These are phyloP conservation scores for Natrix natrix DNA, from an alignment of 2,797 vertebrate genomes.

Conservation along the genomic window DNA sequence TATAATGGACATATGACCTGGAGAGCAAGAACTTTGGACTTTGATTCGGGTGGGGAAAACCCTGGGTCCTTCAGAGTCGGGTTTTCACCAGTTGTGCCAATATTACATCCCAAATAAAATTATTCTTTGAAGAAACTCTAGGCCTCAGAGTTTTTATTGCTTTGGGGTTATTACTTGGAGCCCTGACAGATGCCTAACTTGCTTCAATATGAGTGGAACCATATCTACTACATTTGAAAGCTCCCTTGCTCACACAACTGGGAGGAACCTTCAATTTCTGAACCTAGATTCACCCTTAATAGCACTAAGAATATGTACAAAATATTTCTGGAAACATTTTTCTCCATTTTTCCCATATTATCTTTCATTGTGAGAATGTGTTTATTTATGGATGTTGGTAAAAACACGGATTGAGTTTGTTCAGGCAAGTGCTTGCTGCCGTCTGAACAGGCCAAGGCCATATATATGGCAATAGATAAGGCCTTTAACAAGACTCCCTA, in stretches of 20 bases:
- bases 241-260: neutral
- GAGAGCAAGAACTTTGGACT: too few relatives aligned
- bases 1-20: too few relatives aligned
- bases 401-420: neutral
- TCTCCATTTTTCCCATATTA: neutral
- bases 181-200: neutral
- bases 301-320: neutral
- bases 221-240: neutral
- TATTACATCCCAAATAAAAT: too few relatives aligned
- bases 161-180: too few relatives aligned
- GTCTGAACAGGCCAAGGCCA: constrained; percentile 7
- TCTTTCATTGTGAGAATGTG: neutral
- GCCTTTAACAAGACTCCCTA: neutral
- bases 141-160: too few relatives aligned
- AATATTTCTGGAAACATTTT: neutral
- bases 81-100: too few relatives aligned
- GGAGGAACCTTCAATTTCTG: neutral
- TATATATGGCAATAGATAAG: constrained; percentile 16
- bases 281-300: neutral
- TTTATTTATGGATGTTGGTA: constrained; percentile 8
- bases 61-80: too few relatives aligned
- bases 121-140: too few relatives aligned
- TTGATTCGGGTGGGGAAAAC: too few relatives aligned
- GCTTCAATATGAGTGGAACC: neutral
- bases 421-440: neutral